phyloP scores from a whole-genome alignment of 2,888 invertebrate genomes.

The Capitulum mitella region DNA sequence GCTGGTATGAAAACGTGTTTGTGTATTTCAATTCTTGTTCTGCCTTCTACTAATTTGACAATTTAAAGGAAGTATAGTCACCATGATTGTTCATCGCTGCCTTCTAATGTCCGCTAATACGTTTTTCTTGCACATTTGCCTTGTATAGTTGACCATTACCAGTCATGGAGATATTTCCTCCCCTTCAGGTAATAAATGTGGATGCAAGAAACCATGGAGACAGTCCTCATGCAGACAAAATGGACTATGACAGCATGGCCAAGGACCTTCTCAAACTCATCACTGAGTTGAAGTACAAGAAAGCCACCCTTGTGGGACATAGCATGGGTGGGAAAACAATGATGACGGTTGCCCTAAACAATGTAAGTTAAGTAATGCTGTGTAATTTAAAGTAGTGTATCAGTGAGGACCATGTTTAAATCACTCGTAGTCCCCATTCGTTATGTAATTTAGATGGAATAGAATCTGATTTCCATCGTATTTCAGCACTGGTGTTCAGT shows the following conservation, averaged over 20 bases:
- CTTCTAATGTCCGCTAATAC: background rate
- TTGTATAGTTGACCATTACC: background rate
- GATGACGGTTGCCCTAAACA: constrained; percentile 67
- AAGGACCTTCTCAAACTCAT: constrained; percentile 54
- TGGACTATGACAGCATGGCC: constrained; percentile 66
- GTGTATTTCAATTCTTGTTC: background rate
- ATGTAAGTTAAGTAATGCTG: constrained; percentile 37
- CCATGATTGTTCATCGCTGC: background rate
- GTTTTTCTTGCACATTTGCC: background rate
- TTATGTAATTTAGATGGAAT: too few relatives aligned
- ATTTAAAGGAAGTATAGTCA: background rate
- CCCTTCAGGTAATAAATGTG: constrained; percentile 58
- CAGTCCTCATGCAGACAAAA: constrained; percentile 67
- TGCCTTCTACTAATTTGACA: too few relatives aligned
- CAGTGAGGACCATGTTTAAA: too few relatives aligned
- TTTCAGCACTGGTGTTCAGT: too few relatives aligned
- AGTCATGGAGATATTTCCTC: background rate
- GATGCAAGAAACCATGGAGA: constrained; percentile 95
- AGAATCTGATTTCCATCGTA: too few relatives aligned
- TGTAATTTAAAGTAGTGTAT: too few relatives aligned
- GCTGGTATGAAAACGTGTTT: background rate
- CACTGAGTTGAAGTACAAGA: constrained; percentile 38
- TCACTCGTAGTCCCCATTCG: too few relatives aligned
- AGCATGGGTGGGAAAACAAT: constrained; percentile 93
- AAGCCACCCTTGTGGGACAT: constrained; percentile 71